Conservation (phyloP, 1,140 invertebrate genomes). For the Caenorhabditis elegans region WBcel235 BX284606.5:7553001-7553500, state of each 20-base stretch:
- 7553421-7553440: background rate
- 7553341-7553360: conserved; percentile 21
- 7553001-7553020: conserved; percentile 26
- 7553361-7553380: conserved; percentile 29
- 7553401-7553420: background rate
- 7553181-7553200: conserved; percentile 5
- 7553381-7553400: conserved; percentile 22
- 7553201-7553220: conserved; percentile 25
- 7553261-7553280: no score
- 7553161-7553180: background rate
- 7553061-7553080: background rate
- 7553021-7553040: background rate
- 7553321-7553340: conserved; percentile 24
- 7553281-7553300: conserved; percentile 27
- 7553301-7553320: conserved; percentile 27
- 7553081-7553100: background rate
- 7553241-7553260: no score
- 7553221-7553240: background rate
- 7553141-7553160: conserved; percentile 1
- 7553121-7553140: background rate
- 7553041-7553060: background rate
- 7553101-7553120: background rate
- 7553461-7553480: background rate
- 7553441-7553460: conserved; percentile 1
- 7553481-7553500: conserved; percentile 8